A percentile compares a stretch with the other conserved stretches of the same genome.
These are phyloP conservation scores for Cheilosia soror DNA, from an alignment of 2,888 invertebrate species.

Conservation along the genomic window DNA sequence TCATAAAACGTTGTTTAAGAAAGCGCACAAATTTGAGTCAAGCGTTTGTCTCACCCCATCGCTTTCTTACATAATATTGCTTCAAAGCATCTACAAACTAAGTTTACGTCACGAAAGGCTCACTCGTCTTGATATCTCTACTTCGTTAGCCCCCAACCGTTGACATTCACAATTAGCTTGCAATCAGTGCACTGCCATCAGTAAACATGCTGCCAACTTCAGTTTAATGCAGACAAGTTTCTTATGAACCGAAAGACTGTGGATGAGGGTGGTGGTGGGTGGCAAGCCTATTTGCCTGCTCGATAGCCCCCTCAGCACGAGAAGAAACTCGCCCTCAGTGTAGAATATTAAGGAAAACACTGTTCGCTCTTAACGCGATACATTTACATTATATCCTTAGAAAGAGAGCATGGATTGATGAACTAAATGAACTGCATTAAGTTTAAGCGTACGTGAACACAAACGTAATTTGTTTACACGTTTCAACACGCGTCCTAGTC, in stretches of 20 bases:
- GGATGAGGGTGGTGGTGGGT: conserved; percentile 7
- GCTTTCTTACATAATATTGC: not conserved
- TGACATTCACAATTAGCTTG: conserved; percentile 65
- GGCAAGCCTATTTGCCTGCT: conserved; percentile 55
- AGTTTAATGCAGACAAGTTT: conserved; percentile 55
- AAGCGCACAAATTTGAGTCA: too few relatives aligned
- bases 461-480: conserved; percentile 73
- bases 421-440: conserved; percentile 57
- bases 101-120: conserved; percentile 36
- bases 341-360: conserved; percentile 11
- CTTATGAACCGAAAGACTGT: conserved; percentile 38
- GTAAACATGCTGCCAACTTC: conserved; percentile 68
- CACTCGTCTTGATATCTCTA: conserved; percentile 35
- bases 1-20: too few relatives aligned
- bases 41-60: not conserved
- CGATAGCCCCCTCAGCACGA: not conserved
- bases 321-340: not conserved
- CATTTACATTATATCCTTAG: conserved; percentile 20
- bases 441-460: conserved; percentile 52
- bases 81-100: conserved; percentile 12
- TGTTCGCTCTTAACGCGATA: conserved; percentile 10
- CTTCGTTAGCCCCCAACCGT: conserved; percentile 26
- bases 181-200: conserved; percentile 68
- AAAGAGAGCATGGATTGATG: not conserved
- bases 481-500: conserved; percentile 55